phyloP scores from a whole-genome alignment of 2,113 vertebrate genomes.

The Cochlearius cochlearius region DNA sequence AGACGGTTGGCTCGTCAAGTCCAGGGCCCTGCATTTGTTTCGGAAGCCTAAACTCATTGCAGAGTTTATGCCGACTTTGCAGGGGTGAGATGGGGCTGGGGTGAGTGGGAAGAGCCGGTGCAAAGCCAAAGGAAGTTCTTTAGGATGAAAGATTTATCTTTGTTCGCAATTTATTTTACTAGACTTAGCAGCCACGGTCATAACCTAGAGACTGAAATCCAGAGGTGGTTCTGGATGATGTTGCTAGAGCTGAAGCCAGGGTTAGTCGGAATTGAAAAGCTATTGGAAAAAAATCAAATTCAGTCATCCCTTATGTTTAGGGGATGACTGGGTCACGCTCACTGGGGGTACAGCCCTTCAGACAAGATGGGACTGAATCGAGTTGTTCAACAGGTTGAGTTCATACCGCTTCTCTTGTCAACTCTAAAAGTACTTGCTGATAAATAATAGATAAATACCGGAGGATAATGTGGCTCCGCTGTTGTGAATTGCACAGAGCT shows the following conservation, averaged over 20 bases:
- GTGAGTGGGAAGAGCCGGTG: accelerated
- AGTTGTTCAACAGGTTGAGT: background rate
- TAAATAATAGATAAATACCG: constrained; percentile 46
- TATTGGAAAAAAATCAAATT: background rate
- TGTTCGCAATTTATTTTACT: background rate
- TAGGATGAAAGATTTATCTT: background rate
- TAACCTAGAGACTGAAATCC: background rate
- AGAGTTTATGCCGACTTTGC: accelerated
- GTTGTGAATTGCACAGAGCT: background rate
- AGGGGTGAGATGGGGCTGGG: background rate
- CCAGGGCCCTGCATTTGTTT: background rate
- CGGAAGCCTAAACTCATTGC: background rate
- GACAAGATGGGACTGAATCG: background rate
- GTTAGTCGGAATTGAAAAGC: background rate
- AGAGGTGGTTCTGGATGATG: background rate
- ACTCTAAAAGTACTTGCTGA: background rate
- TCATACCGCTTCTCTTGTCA: background rate
- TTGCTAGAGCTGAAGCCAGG: background rate
- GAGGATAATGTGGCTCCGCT: background rate
- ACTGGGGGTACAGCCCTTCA: background rate
- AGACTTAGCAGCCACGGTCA: background rate
- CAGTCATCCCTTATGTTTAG: background rate
- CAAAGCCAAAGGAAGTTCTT: background rate
- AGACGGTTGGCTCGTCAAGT: accelerated
- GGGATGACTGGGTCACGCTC: background rate